A percentile compares a stretch with the other conserved stretches of the same genome.
Evolutionary conservation across 1,140 invertebrate species (phyloP).

Genomic region (Drosophila willistoni): DNA sequence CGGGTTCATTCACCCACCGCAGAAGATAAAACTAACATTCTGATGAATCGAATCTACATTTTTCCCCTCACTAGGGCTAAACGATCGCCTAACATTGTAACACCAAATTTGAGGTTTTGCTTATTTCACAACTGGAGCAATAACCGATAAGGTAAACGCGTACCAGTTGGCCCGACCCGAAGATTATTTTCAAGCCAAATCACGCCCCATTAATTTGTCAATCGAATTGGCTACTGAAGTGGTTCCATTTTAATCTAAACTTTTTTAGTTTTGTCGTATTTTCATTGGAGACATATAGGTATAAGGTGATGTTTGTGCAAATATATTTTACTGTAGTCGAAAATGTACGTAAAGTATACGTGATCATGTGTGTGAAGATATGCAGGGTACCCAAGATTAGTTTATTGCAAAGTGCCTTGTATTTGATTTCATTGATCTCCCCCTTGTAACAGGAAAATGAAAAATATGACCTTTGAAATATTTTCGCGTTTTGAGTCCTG

Average conservation of each 20-base stretch:
- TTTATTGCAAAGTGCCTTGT: no score
- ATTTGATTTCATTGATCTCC: no score
- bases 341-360: background rate
- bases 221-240: background rate
- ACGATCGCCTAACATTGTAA: background rate
- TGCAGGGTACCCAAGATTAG: no score
- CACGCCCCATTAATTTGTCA: background rate
- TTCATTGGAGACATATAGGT: conserved; percentile 2
- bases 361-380: background rate
- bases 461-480: no score
- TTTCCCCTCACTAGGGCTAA: background rate
- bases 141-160: conserved; percentile 3
- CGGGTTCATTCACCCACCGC: background rate
- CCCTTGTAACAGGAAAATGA: no score
- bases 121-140: conserved; percentile 8
- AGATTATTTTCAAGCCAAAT: background rate
- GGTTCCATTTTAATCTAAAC: conserved; percentile 1
- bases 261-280: background rate
- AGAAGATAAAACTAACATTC: conserved; percentile 5
- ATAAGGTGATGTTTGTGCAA: conserved; percentile 4
- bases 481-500: no score
- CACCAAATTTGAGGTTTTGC: background rate
- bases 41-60: background rate
- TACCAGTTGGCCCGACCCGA: background rate
- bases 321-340: background rate